Evolutionary conservation across 2,797 vertebrate genomes (phyloP).

Genomic region (Spea hammondii): DNA sequence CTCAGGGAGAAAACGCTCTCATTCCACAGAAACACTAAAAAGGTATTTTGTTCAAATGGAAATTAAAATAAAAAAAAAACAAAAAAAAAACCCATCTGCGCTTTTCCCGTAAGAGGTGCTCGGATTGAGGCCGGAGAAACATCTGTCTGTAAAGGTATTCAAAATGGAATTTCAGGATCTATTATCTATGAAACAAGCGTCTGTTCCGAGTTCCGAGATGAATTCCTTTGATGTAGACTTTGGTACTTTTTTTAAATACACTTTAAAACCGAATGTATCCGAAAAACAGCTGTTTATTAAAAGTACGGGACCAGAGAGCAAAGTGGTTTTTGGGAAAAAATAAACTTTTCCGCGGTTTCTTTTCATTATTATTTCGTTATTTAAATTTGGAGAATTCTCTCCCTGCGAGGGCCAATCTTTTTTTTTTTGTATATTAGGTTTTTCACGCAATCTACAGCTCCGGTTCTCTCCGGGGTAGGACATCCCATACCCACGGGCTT

Average conservation of each 20-base stretch:
- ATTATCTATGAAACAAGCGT: background rate
- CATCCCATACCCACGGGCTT: too few species aligned
- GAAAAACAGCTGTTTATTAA: background rate
- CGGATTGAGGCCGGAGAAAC: conserved; percentile 26
- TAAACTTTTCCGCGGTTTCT: too few species aligned
- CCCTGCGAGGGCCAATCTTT: too few species aligned
- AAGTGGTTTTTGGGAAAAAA: too few species aligned
- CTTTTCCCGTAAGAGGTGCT: conserved; percentile 4
- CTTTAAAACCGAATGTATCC: background rate
- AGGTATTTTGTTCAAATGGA: background rate
- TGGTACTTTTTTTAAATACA: background rate
- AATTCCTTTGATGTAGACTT: background rate
- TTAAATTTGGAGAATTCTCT: too few species aligned
- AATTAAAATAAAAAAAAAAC: background rate
- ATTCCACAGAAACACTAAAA: background rate
- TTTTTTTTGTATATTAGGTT: too few species aligned
- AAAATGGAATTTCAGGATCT: background rate
- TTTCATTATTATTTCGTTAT: too few species aligned
- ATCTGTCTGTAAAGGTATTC: conserved; percentile 24
- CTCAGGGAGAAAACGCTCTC: conserved; percentile 9
- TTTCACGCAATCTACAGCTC: too few species aligned
- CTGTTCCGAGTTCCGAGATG: background rate
- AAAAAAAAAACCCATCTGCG: background rate
- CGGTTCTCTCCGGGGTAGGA: too few species aligned
- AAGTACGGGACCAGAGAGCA: background rate